These are phyloP conservation scores for Callithrix jacchus DNA, from an alignment of 2,113 vertebrate genomes.

Conservation along the genomic window DNA sequence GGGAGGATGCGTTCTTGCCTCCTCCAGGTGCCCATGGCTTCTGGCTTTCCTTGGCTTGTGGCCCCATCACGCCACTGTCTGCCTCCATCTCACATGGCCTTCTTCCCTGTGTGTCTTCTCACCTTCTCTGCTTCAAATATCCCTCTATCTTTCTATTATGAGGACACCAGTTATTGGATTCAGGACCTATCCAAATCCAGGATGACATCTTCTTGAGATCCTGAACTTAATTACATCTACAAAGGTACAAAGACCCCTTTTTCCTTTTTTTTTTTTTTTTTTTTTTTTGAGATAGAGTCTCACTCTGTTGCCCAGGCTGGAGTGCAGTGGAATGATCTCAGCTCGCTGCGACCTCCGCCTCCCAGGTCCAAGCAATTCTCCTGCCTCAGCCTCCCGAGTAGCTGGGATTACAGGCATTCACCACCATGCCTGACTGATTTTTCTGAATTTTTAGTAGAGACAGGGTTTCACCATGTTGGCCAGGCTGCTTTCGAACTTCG, in stretches of 20 bases:
- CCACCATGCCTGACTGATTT: too few species aligned
- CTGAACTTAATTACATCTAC: background rate
- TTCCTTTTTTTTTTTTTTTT: too few species aligned
- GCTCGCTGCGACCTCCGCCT: too few species aligned
- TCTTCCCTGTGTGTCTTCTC: background rate
- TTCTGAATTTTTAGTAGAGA: too few species aligned
- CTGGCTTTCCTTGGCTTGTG: background rate
- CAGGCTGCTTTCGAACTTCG: too few species aligned
- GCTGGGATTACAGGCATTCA: too few species aligned
- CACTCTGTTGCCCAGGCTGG: too few species aligned
- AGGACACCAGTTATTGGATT: background rate
- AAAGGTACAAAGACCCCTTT: background rate
- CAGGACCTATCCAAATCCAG: background rate
- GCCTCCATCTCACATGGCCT: background rate
- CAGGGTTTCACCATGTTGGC: too few species aligned
- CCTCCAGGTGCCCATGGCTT: background rate
- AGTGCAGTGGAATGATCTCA: too few species aligned
- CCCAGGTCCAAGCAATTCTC: too few species aligned
- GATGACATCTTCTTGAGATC: background rate
- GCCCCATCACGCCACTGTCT: fast-evolving
- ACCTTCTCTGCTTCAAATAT: background rate
- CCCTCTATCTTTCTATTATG: background rate
- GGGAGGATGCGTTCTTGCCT: background rate
- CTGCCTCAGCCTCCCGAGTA: too few species aligned
- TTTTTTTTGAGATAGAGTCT: too few species aligned